phyloP scores from a whole-genome alignment of 1,140 invertebrate genomes.

The Orussus abietinus region DNA sequence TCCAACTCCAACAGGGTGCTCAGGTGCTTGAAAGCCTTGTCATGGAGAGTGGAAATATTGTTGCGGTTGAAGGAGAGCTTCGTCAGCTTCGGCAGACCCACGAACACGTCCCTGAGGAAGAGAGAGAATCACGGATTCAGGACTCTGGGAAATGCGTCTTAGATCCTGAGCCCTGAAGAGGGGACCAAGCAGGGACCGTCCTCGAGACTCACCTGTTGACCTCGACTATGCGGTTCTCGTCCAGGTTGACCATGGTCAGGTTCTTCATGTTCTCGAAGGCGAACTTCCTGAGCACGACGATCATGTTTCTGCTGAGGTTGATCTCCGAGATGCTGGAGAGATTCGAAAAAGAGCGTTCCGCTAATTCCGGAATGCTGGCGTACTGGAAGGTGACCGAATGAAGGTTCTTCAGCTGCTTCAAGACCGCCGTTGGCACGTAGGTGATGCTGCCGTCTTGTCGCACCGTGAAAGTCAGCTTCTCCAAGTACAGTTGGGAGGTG shows the following conservation, averaged over 20 bases:
- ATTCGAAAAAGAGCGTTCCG: slow-evolving; percentile 67
- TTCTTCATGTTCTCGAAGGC: slow-evolving; percentile 66
- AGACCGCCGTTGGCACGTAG: slow-evolving; percentile 65
- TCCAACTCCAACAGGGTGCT: slow-evolving; percentile 64
- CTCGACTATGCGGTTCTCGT: slow-evolving; percentile 68
- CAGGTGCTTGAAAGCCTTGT: slow-evolving; percentile 67
- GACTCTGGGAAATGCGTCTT: too few species aligned
- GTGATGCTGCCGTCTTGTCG: slow-evolving; percentile 61
- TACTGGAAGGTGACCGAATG: slow-evolving; percentile 66
- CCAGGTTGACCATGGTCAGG: slow-evolving; percentile 63
- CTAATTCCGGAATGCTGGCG: slow-evolving; percentile 64
- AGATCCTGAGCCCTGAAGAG: too few species aligned
- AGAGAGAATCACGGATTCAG: too few species aligned
- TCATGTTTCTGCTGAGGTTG: slow-evolving; percentile 64
- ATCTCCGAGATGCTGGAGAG: slow-evolving; percentile 64
- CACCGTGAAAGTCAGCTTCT: slow-evolving; percentile 66
- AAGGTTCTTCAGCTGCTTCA: slow-evolving; percentile 63
- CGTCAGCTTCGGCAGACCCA: slow-evolving; percentile 64
- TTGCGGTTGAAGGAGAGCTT: slow-evolving; percentile 66
- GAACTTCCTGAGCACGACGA: slow-evolving; percentile 60
- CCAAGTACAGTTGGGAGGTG: slow-evolving; percentile 63
- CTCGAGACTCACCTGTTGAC: slow-evolving; percentile 63
- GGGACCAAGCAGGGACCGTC: too few species aligned
- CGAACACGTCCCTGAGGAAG: slow-evolving; percentile 60
- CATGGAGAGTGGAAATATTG: slow-evolving; percentile 68